Conservation (phyloP, 2,113 vertebrate species). For the Festucalex cinctus region DNA sequence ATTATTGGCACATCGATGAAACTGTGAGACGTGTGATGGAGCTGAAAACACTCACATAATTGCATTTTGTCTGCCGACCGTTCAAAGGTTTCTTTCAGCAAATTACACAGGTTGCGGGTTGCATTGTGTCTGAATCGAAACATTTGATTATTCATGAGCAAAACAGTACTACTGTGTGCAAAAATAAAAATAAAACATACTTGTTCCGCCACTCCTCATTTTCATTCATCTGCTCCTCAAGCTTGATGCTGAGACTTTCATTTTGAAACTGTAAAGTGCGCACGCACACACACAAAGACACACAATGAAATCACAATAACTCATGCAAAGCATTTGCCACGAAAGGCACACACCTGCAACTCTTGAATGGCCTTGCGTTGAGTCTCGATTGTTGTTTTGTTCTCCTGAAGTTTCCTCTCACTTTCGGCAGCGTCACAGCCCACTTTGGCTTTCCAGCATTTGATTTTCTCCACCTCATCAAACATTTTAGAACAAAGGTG, state of each 20-base stretch:
- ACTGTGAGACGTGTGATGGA: not conserved
- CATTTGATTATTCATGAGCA: conserved; percentile 12
- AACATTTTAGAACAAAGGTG: conserved; percentile 85
- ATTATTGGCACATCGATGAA: not conserved
- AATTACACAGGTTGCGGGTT: conserved; percentile 83
- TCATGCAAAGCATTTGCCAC: not conserved
- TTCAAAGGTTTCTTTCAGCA: conserved; percentile 86
- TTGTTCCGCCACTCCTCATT: conserved; percentile 87
- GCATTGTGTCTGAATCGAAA: conserved; percentile 73
- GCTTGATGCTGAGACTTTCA: conserved; percentile 85
- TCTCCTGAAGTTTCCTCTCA: conserved; percentile 84
- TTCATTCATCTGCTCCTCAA: conserved; percentile 88
- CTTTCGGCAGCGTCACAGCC: conserved; percentile 82
- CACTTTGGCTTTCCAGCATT: conserved; percentile 81
- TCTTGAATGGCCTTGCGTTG: conserved; percentile 91
- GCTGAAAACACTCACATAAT: conserved; percentile 75
- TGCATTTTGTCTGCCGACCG: conserved; percentile 82
- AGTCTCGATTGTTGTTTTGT: conserved; percentile 82
- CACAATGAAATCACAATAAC: not conserved
- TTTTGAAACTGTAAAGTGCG: conserved; percentile 83
- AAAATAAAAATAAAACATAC: conserved; percentile 66
- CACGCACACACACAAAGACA: conserved; percentile 13
- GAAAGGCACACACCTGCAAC: conserved; percentile 79
- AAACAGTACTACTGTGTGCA: not conserved
- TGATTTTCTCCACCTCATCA: conserved; percentile 91